These are phyloP conservation scores for Xenopus tropicalis DNA, from an alignment of 2,113 vertebrate genomes.

Conservation along the genomic window DNA sequence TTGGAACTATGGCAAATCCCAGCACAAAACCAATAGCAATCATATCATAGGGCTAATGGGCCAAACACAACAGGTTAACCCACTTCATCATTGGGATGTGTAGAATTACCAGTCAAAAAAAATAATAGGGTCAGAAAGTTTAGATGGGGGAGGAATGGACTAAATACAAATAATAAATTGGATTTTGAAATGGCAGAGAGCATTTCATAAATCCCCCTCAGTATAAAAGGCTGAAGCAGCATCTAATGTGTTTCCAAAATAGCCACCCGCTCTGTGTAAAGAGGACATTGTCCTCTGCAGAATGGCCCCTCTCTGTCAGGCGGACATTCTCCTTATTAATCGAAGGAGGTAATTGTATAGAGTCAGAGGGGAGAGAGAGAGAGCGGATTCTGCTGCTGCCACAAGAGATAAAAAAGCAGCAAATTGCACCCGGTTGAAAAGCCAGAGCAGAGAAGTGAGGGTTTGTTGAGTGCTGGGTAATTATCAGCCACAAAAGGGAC, in stretches of 20 bases:
- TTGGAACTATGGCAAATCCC: slow-evolving; percentile 20
- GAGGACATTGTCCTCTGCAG: slow-evolving; percentile 40
- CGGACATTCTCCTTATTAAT: slow-evolving; percentile 45
- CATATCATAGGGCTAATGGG: slow-evolving; percentile 29
- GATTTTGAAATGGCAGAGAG: slow-evolving; percentile 33
- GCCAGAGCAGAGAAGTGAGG: slow-evolving; percentile 38
- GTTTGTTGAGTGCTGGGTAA: slow-evolving; percentile 44
- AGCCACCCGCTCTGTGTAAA: slow-evolving; percentile 43
- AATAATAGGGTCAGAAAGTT: not conserved
- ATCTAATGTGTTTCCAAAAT: slow-evolving; percentile 43
- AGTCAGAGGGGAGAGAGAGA: slow-evolving; percentile 24
- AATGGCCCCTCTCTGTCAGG: slow-evolving; percentile 42
- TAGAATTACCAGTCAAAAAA: slow-evolving; percentile 25
- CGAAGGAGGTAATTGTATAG: slow-evolving; percentile 41
- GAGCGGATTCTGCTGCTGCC: slow-evolving; percentile 36
- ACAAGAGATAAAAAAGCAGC: slow-evolving; percentile 44
- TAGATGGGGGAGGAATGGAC: not conserved
- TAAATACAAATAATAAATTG: slow-evolving; percentile 27
- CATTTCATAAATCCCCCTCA: slow-evolving; percentile 37
- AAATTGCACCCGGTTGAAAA: slow-evolving; percentile 40
- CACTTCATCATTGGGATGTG: slow-evolving; percentile 23
- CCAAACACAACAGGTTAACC: slow-evolving; percentile 36
- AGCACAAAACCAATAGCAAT: slow-evolving; percentile 19
- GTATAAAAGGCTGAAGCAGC: slow-evolving; percentile 46
- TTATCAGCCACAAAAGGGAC: slow-evolving; percentile 43